Evolutionary conservation across 2,888 invertebrate genomes (phyloP), one percentile per base, ranked within the genome.

Genomic region (Xylota segnis): DNA sequence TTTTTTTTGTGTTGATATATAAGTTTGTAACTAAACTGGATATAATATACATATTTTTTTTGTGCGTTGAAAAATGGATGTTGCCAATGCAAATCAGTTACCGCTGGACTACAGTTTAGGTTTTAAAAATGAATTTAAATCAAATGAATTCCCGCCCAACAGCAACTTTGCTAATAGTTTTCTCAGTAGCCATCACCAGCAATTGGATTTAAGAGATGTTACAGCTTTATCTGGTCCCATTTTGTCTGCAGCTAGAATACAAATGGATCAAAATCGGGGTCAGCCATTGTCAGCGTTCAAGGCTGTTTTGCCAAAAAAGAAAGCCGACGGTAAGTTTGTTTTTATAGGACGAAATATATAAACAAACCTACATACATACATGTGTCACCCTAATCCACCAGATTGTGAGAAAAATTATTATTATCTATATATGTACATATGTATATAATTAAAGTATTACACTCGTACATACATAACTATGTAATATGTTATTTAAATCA

Each of bases 261-360:
- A 58, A 90, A 72, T 59, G 56, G 81, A 86, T 16, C 74, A 79
- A 10, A 74, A 59, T 70, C 90, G 91, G 10, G 88, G 89, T 59
- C 91, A 90, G 66, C 91, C 91, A 61, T 90, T 92, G 82, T 92
- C 92, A 81, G 92, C 92, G 65, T 92, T 92, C 82, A 92, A 92
- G 84, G 92, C 92, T n/a, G 92, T 92, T 66, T 88, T 91, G 77
- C 92, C 92, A 54, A 92, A 92, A 88, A 91, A 92, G 88, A 91
- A 92, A 87, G 82, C 91, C 92, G 92, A 92, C 92, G 92, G 92
- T 91, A 90, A 91, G 92, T 88, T 59, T 43, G 2, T 23, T 23
- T 23, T 23, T 23, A 3, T 5, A 23, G 47, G 47, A n/a, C n/a
- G n/a, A n/a, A n/a, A n/a, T n/a, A n/a, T n/a, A n/a, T 18, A 45